Percentiles rank a stretch among this genome's conserved stretches.
Conservation (phyloP, 2,888 invertebrate genomes). For the Mimachlamys varia region DNA sequence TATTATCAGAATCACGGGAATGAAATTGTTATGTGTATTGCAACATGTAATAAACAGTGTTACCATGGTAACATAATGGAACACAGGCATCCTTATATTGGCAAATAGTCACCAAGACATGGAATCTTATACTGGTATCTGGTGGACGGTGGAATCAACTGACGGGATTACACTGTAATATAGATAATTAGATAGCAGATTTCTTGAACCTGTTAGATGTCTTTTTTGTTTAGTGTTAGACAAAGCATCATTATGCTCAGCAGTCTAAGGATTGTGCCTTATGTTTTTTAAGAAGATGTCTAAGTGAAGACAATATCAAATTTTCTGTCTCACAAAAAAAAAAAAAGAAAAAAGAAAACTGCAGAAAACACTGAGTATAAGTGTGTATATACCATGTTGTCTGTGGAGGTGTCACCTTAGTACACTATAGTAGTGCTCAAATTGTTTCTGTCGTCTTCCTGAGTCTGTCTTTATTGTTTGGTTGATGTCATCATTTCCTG, state of each 20-base stretch:
- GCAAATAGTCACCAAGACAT: not conserved
- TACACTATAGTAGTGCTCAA: slow-evolving; percentile 22
- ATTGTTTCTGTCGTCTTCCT: slow-evolving; percentile 3
- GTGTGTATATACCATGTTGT: slow-evolving; percentile 8
- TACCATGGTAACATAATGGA: too few species aligned
- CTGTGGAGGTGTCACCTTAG: slow-evolving; percentile 6
- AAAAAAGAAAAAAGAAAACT: slow-evolving; percentile 24
- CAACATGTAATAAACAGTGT: not conserved
- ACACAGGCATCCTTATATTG: not conserved
- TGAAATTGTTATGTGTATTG: not conserved
- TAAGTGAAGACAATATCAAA: not conserved
- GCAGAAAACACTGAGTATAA: slow-evolving; percentile 28
- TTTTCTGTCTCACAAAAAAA: not conserved
- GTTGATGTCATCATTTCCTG: slow-evolving; percentile 10
- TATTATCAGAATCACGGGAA: not conserved
- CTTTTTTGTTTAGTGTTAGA: too few species aligned
- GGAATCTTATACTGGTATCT: not conserved
- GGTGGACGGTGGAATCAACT: too few species aligned
- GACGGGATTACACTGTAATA: too few species aligned
- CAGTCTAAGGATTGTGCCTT: not conserved
- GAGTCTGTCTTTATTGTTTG: slow-evolving; percentile 13
- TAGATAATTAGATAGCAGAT: too few species aligned
- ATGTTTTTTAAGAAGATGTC: not conserved
- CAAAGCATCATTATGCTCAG: not conserved
- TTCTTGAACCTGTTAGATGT: too few species aligned